Percentiles rank a stretch among this genome's conserved stretches.
phyloP scores from a whole-genome alignment of 2,113 vertebrate genomes.

The Ardeotis arabs region DNA sequence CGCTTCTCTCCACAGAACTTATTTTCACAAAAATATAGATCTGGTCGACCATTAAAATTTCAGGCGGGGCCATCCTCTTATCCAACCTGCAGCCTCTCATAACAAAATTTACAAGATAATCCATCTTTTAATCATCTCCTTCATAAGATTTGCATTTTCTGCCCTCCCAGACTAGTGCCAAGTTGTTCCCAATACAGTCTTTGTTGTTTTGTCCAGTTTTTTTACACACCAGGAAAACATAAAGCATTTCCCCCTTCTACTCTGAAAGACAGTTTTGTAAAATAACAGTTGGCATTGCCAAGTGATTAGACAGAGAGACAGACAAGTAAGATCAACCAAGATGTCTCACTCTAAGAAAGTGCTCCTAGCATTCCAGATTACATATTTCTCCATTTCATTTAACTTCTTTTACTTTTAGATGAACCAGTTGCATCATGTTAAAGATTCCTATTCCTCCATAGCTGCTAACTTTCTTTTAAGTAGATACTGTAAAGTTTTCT shows the following conservation, averaged over 20 bases:
- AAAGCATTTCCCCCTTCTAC: background rate
- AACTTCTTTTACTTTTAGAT: background rate
- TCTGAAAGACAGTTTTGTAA: background rate
- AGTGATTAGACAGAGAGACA: too few relatives aligned
- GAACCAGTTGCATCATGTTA: background rate
- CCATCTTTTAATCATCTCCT: background rate
- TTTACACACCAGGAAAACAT: background rate
- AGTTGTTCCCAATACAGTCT: background rate
- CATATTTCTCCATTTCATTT: background rate
- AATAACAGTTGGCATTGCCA: background rate
- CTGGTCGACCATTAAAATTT: background rate
- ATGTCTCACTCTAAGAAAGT: background rate
- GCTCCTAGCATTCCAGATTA: background rate
- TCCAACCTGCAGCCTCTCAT: background rate
- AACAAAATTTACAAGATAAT: background rate
- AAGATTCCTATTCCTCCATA: background rate
- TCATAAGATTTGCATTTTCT: background rate
- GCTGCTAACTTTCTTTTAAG: background rate
- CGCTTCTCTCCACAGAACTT: background rate
- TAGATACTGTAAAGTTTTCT: background rate
- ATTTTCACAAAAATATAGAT: background rate
- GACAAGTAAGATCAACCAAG: background rate
- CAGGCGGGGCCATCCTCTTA: background rate
- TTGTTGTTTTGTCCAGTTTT: background rate
- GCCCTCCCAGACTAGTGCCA: background rate